Conservation (phyloP, 2,113 vertebrate genomes). For the Calidris pygmaea region DNA sequence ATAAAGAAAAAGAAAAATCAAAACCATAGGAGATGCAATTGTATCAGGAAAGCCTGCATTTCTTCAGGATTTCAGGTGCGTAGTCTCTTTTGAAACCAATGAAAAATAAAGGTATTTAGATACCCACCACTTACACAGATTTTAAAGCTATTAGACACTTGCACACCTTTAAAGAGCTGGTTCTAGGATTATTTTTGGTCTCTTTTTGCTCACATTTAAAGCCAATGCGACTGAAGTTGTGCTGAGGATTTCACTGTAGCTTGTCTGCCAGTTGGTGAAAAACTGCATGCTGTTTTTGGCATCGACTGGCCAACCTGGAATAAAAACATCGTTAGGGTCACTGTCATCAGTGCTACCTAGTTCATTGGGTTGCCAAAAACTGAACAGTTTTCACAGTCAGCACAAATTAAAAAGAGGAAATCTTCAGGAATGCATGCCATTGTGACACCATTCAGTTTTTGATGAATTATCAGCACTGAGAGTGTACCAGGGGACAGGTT, state of each 20-base stretch:
- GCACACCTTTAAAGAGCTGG: background rate
- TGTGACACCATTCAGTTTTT: background rate
- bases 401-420: background rate
- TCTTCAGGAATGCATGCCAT: background rate
- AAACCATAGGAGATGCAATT: background rate
- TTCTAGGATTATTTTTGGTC: background rate
- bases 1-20: background rate
- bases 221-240: background rate
- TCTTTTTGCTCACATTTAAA: background rate
- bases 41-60: background rate
- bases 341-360: background rate
- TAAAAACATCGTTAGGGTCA: background rate
- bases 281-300: background rate
- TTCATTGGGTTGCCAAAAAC: background rate
- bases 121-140: background rate
- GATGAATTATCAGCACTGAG: background rate
- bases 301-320: background rate
- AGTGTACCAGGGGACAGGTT: fast-evolving
- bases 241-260: background rate
- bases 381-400: background rate
- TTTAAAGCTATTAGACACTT: background rate
- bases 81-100: background rate
- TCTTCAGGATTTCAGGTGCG: background rate
- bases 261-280: background rate
- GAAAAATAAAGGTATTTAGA: background rate